Percentiles rank a stretch among this genome's conserved stretches.
phyloP scores from a whole-genome alignment of 2,113 vertebrate genomes.

The Holacanthus passer region DNA sequence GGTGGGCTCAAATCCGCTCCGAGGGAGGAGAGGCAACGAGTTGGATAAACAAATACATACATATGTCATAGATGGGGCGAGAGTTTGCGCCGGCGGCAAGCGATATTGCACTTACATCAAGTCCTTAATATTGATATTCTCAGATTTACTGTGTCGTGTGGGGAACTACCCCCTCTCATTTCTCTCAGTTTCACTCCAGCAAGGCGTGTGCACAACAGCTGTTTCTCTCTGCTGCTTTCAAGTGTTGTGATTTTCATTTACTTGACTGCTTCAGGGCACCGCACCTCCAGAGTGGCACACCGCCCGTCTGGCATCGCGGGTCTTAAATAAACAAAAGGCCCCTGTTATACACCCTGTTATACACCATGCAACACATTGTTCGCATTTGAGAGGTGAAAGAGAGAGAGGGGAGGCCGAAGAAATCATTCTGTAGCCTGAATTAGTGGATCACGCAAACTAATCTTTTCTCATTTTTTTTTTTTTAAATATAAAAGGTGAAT shows the following conservation, averaged over 20 bases:
- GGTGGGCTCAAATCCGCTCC: conserved; percentile 33
- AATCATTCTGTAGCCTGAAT: conserved; percentile 84
- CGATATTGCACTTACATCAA: conserved; percentile 5
- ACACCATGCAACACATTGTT: conserved; percentile 83
- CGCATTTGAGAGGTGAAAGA: conserved; percentile 63
- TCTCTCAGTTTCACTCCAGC: conserved; percentile 57
- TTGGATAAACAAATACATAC: background rate
- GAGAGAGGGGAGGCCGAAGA: background rate
- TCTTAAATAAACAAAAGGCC: conserved; percentile 90
- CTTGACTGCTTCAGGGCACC: conserved; percentile 86
- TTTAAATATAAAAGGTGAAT: too few relatives aligned
- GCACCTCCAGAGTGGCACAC: conserved; percentile 87
- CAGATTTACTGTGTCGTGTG: background rate
- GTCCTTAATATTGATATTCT: conserved; percentile 25
- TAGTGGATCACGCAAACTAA: conserved; percentile 79
- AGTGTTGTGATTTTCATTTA: conserved; percentile 91
- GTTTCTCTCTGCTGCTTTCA: conserved; percentile 80
- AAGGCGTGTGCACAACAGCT: conserved; percentile 88
- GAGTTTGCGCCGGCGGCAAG: background rate
- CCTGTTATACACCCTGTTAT: conserved; percentile 85
- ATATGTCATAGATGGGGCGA: background rate
- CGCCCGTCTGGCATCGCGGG: conserved; percentile 87
- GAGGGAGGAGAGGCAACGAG: conserved; percentile 1
- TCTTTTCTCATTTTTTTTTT: conserved; percentile 26
- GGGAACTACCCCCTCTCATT: conserved; percentile 27